Percentiles rank a stretch among this genome's conserved stretches.
These are phyloP conservation scores for Scaptodrosophila latifasciaeformis DNA, from an alignment of 2,888 invertebrate genomes.

Conservation along the genomic window DNA sequence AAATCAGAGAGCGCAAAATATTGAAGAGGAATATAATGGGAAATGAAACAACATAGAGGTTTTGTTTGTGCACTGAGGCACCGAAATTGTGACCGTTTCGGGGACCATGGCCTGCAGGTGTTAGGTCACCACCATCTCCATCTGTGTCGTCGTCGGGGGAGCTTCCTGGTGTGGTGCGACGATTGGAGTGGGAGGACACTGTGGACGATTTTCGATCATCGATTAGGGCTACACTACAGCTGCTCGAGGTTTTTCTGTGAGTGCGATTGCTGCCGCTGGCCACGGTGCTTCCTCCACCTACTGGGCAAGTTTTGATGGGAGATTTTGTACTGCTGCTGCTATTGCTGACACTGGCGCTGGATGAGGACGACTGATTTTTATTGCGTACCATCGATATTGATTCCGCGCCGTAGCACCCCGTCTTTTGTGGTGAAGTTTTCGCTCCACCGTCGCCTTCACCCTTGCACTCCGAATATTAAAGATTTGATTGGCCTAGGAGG, in stretches of 20 bases:
- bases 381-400: conserved; percentile 74
- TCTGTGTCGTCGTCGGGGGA: conserved; percentile 67
- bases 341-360: conserved; percentile 64
- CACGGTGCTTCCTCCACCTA: conserved; percentile 26
- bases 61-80: conserved; percentile 88
- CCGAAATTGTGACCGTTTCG: conserved; percentile 24
- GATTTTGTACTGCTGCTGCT: conserved; percentile 71
- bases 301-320: conserved; percentile 63
- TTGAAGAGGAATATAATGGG: conserved; percentile 91
- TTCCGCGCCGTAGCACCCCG: conserved; percentile 44
- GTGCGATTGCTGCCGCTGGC: conserved; percentile 42
- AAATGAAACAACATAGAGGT: conserved; percentile 91
- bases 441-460: conserved; percentile 34
- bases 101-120: conserved; percentile 48
- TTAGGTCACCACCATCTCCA: conserved; percentile 53
- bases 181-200: conserved; percentile 30
- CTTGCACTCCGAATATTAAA: too few species aligned
- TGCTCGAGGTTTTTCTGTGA: conserved; percentile 72
- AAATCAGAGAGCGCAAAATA: conserved; percentile 86
- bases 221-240: conserved; percentile 71
- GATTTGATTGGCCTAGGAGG: too few species aligned
- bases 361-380: conserved; percentile 74
- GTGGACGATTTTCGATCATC: conserved; percentile 62
- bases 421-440: too few species aligned
- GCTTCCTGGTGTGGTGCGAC: conserved; percentile 57